A percentile compares a stretch with the other conserved stretches of the same genome.
Conservation (phyloP, 2,113 vertebrate species). For the Coptodon rendalli region DNA sequence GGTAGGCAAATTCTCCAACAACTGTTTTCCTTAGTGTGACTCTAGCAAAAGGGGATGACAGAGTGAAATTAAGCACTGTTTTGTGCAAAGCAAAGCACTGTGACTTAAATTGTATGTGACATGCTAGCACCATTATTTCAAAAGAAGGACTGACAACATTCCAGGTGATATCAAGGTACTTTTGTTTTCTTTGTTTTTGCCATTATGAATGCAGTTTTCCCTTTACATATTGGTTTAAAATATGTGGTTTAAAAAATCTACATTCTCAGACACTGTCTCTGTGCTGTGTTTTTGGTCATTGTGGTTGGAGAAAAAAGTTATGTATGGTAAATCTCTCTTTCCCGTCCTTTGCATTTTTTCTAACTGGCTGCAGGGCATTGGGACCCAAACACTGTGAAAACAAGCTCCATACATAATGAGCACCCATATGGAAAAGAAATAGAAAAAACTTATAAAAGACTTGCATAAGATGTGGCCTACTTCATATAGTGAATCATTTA, state of each 20-base stretch:
- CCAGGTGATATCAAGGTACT: background rate
- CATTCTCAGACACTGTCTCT: background rate
- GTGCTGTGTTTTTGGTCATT: background rate
- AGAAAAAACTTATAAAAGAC: no score
- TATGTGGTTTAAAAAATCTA: background rate
- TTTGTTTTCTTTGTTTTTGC: background rate
- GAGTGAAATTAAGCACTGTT: background rate
- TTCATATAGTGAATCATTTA: no score
- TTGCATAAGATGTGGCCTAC: no score
- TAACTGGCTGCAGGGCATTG: background rate
- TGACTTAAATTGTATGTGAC: background rate
- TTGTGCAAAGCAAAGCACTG: background rate
- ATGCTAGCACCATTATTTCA: background rate
- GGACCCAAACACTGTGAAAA: background rate
- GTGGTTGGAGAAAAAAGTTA: background rate
- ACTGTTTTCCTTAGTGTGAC: background rate
- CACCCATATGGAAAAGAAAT: no score
- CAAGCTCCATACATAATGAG: background rate
- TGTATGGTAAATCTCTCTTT: background rate
- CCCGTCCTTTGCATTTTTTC: background rate
- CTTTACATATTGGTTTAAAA: background rate
- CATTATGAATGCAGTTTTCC: background rate
- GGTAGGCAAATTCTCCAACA: background rate
- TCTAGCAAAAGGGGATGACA: background rate
- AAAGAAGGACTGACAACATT: background rate